These are phyloP conservation scores for Stomorhina lunata DNA, from an alignment of 2,888 invertebrate genomes.

Conservation along the genomic window DNA sequence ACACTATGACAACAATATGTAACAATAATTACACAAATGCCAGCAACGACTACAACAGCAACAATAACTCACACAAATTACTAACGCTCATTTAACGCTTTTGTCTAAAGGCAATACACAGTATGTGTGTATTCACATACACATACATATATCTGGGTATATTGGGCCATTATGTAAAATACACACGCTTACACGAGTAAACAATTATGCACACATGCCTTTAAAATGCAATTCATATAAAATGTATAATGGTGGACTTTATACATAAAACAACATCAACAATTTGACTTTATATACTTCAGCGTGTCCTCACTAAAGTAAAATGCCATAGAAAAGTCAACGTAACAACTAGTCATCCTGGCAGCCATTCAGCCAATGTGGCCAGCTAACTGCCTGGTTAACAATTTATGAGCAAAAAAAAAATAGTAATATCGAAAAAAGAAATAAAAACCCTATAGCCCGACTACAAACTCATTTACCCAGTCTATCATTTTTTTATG, in stretches of 20 bases:
- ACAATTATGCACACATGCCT: not conserved
- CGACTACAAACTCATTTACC: slow-evolving; percentile 27
- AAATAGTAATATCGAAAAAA: not conserved
- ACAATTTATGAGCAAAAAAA: slow-evolving; percentile 53
- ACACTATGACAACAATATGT: slow-evolving; percentile 21
- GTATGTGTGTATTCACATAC: not conserved
- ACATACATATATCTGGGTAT: not conserved
- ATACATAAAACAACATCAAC: slow-evolving; percentile 46
- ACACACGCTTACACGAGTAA: not conserved
- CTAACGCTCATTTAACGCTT: slow-evolving; percentile 65
- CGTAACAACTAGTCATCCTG: slow-evolving; percentile 33
- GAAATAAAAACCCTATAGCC: slow-evolving; percentile 23
- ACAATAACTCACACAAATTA: slow-evolving; percentile 52
- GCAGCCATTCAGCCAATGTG: slow-evolving; percentile 41
- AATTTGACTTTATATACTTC: slow-evolving; percentile 37
- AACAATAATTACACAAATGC: not conserved
- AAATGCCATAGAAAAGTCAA: slow-evolving; percentile 44
- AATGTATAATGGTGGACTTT: slow-evolving; percentile 39
- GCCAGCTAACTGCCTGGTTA: slow-evolving; percentile 59
- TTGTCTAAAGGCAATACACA: slow-evolving; percentile 61
- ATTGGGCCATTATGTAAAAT: slow-evolving; percentile 34
- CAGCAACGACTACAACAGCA: not conserved
- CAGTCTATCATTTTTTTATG: slow-evolving; percentile 30
- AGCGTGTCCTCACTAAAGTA: not conserved
- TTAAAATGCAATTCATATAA: slow-evolving; percentile 40